phyloP scores from a whole-genome alignment of 1,140 invertebrate species.

The Drosophila oshimai region DNA sequence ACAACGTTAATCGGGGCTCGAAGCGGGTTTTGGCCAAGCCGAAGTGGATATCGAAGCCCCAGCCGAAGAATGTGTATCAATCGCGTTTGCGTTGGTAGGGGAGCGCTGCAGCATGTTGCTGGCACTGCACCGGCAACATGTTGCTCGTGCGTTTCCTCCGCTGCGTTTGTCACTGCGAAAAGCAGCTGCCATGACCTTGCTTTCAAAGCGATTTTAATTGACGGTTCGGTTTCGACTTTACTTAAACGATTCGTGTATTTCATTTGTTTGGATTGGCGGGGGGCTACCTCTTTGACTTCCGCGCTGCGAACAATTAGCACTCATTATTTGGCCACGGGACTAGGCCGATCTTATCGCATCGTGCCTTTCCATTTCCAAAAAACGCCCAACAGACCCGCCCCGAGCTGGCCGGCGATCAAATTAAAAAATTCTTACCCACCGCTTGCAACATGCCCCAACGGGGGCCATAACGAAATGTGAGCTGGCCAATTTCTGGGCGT shows the following conservation, averaged over 20 bases:
- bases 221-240: neutral
- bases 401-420: slow-evolving; percentile 38
- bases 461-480: slow-evolving; percentile 51
- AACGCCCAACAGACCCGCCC: slow-evolving; percentile 45
- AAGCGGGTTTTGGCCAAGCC: slow-evolving; percentile 67
- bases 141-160: slow-evolving; percentile 7
- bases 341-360: slow-evolving; percentile 56
- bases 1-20: slow-evolving; percentile 73
- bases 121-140: slow-evolving; percentile 34
- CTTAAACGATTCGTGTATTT: slow-evolving; percentile 11
- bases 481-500: slow-evolving; percentile 72
- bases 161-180: slow-evolving; percentile 50
- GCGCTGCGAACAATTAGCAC: slow-evolving; percentile 62
- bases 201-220: slow-evolving; percentile 70
- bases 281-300: slow-evolving; percentile 44
- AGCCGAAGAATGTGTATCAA: slow-evolving; percentile 54
- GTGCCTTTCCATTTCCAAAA: slow-evolving; percentile 69
- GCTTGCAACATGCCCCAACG: slow-evolving; percentile 62
- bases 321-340: slow-evolving; percentile 60
- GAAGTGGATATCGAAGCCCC: slow-evolving; percentile 34
- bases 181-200: slow-evolving; percentile 67
- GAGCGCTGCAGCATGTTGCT: slow-evolving; percentile 45
- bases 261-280: slow-evolving; percentile 1
- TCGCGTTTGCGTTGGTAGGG: slow-evolving; percentile 17
- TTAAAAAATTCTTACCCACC: slow-evolving; percentile 73